Base-by-base conservation (phyloP, 2,888 invertebrate genomes). In the Synergus umbraculus region DNA sequence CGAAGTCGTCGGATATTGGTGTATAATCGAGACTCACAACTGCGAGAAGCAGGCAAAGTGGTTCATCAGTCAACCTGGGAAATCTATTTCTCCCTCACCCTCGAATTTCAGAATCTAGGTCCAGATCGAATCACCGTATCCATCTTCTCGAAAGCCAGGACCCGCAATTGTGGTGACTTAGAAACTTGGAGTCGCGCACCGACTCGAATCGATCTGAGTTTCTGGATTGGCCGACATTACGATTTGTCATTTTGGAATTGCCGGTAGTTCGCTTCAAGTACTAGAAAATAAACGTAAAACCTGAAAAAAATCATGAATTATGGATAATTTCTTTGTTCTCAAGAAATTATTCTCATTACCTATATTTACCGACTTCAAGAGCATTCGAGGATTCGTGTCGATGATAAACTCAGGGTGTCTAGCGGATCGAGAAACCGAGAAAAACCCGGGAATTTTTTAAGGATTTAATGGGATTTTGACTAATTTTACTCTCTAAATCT, bases 1-100 rank as follows among this genome's bases (percentile, higher is more conserved):
- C 13, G 29, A 69, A 49, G 29, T 69, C 15, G 77, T 79, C 77
- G 81, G 79, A 83, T 82, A 84, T 83, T 82, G 69, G 81, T 79
- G 79, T 82, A 82, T 83, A 83, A 84, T 84, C 82, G 81, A 81
- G 82, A 81, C 81, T 82, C 80, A 81, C 79, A 81, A 83, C 79
- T 80, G 79, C 73, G 81, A 84, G 78, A 79, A 81, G 80, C 81
- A 77, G 77, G 81, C 79, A 80, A 84, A 84, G 84, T 84, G 81
- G 78, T 82, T 84, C 84, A 84, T 84, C 83, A 82, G 80, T 84
- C 84, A 81, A 60, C n/a, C n/a, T n/a, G 37, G 65, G 41, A 65
- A 65, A 65, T 18, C 65, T 43, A 65, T 43, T 65, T n/a, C 65
- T 37, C 65, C n/a, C 76, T 79, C 65, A 78, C 4, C 49, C 80